Evolutionary conservation across 2,113 vertebrate genomes (phyloP).

Genomic region (Actenoides lindsayi): DNA sequence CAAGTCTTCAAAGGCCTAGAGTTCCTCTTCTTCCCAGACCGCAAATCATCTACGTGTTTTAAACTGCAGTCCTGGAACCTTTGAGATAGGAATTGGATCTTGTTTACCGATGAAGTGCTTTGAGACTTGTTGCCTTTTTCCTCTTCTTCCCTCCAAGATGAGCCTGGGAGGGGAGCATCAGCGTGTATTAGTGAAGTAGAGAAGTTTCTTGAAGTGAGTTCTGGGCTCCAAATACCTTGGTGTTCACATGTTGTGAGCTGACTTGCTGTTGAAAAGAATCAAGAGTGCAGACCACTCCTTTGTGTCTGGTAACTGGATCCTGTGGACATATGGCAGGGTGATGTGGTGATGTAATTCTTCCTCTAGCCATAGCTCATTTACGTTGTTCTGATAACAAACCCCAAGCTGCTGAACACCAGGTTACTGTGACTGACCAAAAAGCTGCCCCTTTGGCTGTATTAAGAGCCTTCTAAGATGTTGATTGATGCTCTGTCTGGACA

Average conservation of each 20-base stretch:
- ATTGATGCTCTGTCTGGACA: slow-evolving; percentile 31
- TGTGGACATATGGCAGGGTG: background rate
- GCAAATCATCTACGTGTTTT: background rate
- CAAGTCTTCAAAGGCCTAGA: slow-evolving; percentile 6
- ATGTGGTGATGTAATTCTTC: background rate
- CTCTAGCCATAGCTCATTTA: slow-evolving; percentile 8
- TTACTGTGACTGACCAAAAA: slow-evolving; percentile 55
- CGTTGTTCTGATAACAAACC: background rate
- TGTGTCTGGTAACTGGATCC: slow-evolving; percentile 34
- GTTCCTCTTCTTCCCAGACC: background rate
- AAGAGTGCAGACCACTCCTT: slow-evolving; percentile 28
- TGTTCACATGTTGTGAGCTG: background rate
- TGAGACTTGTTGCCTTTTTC: slow-evolving; percentile 61
- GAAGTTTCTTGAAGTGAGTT: background rate
- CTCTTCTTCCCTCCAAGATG: background rate
- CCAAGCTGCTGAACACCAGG: slow-evolving; percentile 16
- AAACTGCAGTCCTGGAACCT: slow-evolving; percentile 36
- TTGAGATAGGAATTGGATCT: slow-evolving; percentile 45
- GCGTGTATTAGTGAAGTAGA: background rate
- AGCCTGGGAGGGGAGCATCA: slow-evolving; percentile 1
- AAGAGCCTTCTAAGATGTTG: background rate
- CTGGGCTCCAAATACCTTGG: background rate
- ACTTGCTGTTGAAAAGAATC: background rate
- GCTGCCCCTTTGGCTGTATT: background rate
- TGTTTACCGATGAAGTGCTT: slow-evolving; percentile 59